A percentile compares a stretch with the other conserved stretches of the same genome.
Evolutionary conservation across 1,140 invertebrate species (phyloP).

Genomic region (Drosophila azteca): DNA sequence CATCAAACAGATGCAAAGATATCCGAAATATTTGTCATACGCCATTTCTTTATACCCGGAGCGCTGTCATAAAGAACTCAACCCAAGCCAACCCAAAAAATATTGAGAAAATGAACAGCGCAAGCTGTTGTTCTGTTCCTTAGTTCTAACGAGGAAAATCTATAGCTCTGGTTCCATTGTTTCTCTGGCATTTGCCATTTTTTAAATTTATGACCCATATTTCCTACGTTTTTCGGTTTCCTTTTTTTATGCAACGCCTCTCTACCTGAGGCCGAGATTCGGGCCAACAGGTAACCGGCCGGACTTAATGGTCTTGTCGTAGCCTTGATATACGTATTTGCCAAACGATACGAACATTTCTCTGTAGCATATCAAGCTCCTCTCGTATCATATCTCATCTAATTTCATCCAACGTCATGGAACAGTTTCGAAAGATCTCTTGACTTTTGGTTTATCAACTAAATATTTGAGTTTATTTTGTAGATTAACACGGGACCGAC

Average conservation of each 20-base stretch:
- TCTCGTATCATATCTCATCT: no score
- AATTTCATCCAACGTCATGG: slow-evolving; percentile 58
- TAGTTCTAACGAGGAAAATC: slow-evolving; percentile 24
- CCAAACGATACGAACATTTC: slow-evolving; percentile 35
- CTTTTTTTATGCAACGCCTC: slow-evolving; percentile 31
- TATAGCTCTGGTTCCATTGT: slow-evolving; percentile 41
- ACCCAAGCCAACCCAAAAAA: not conserved
- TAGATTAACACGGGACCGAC: slow-evolving; percentile 58
- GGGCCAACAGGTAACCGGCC: slow-evolving; percentile 30
- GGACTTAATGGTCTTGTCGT: slow-evolving; percentile 22
- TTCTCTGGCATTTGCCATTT: slow-evolving; percentile 42
- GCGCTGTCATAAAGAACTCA: slow-evolving; percentile 31
- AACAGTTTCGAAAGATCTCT: slow-evolving; percentile 68
- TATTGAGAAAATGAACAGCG: slow-evolving; percentile 27
- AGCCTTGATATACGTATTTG: slow-evolving; percentile 23
- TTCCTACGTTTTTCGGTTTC: slow-evolving; percentile 39
- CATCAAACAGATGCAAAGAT: slow-evolving; percentile 18
- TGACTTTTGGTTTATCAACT: slow-evolving; percentile 60
- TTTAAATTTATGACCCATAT: slow-evolving; percentile 76
- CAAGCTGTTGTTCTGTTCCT: slow-evolving; percentile 33
- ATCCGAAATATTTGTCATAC: slow-evolving; percentile 5
- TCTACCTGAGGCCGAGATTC: slow-evolving; percentile 47
- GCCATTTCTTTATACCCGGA: slow-evolving; percentile 27
- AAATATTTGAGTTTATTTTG: slow-evolving; percentile 77
- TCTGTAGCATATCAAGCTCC: slow-evolving; percentile 1